Evolutionary conservation across 2,888 invertebrate genomes (phyloP), one percentile per base, ranked within the genome.

Genomic region (Pocota personata): DNA sequence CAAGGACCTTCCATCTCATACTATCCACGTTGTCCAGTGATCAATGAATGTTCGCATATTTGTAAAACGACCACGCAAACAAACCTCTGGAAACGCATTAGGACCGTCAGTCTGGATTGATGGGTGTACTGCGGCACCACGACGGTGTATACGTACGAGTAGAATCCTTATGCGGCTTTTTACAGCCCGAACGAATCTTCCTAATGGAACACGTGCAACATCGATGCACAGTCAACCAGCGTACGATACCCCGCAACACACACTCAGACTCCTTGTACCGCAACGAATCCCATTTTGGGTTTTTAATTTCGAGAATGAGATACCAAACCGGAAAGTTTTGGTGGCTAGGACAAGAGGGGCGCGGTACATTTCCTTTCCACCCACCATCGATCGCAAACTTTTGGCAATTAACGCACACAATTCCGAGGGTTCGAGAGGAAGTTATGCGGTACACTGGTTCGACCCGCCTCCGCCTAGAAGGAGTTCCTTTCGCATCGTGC

Each of bases 21-120:
- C 37, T 60, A 48, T 14, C 37, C 30, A 30, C 48, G 40, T 24
- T 4, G 24, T 21, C 52, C 58, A 60, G 60, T 60, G 64, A 67
- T 82, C 82, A 82, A 76, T 76, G 71, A 62, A 72, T 86, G 86
- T 86, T 86, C 76, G 86, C 86, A 86, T 86, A 82, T 82, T 86
- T 86, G 86, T 86, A 82, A 82, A 82, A 76, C 76, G 76, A 76
- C 86, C 86, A 82, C 86, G 82, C 71, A 86, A 86, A 86, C 86
- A 86, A 86, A 86, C 86, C 86, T 86, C 86, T 82, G 82, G 76
- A 86, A 82, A 82, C 76, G 76, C 86, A 86, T 86, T 86, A 86
- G 82, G 71, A 76, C 82, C 86, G 66, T 82, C 82, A 82, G 76
- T 62, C 55, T 37, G 82, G 82, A 86, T 86, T 86, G 86, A 86